phyloP scores from a whole-genome alignment of 2,113 vertebrate genomes.

The Nannospalax galili region DNA sequence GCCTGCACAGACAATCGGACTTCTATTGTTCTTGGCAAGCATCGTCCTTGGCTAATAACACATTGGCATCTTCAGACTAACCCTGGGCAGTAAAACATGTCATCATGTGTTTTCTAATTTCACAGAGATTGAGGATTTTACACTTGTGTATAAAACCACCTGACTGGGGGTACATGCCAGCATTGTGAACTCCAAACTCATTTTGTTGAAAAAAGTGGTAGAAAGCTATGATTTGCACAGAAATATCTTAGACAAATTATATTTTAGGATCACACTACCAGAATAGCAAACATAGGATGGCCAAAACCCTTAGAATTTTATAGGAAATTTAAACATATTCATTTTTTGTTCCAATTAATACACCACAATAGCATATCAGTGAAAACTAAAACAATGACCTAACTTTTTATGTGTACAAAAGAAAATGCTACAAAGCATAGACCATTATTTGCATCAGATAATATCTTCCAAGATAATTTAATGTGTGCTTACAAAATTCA shows the following conservation, averaged over 20 bases:
- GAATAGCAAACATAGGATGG: neutral
- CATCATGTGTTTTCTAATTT: slow-evolving; percentile 47
- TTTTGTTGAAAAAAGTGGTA: neutral
- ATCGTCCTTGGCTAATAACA: slow-evolving; percentile 7
- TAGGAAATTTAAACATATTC: neutral
- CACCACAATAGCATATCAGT: neutral
- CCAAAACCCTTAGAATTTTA: neutral
- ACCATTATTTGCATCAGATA: neutral
- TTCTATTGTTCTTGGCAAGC: neutral
- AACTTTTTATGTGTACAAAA: neutral
- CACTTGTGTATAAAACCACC: neutral
- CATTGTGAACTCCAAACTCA: neutral
- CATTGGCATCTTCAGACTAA: neutral
- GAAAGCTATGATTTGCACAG: neutral
- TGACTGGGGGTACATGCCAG: neutral
- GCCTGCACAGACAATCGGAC: slow-evolving; percentile 4
- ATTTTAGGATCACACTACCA: neutral
- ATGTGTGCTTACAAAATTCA: neutral
- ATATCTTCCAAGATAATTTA: neutral
- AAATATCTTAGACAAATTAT: neutral
- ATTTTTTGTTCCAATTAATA: neutral
- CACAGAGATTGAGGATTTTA: slow-evolving; percentile 59
- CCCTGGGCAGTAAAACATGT: neutral
- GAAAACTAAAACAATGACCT: neutral
- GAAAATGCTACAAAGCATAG: neutral